Base-by-base conservation (phyloP, 1,140 invertebrate genomes). In the Nephila pilipes region DNA sequence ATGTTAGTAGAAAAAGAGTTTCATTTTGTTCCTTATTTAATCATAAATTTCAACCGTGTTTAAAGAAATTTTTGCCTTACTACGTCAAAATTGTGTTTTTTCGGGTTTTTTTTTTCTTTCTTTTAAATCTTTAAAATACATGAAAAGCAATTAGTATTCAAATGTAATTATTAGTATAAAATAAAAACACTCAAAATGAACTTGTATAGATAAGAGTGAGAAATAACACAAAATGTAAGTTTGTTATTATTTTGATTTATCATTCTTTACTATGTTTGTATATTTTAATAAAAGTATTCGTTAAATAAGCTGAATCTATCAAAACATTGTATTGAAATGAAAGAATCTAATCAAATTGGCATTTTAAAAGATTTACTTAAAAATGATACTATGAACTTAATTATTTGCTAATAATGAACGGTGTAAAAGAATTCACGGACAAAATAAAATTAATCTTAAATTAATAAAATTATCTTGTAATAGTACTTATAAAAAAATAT, bases 151-250 rank as follows among this genome's bases (percentile, higher is more conserved):
- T 75, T 75, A 75, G 29, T 32, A 75, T 75, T 75, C 18, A 36
- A 75, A 75, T 36, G 69, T 29, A 75, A 75, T 75, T 75, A 75
- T 75, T 75, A 32, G 18, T 18, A 75, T 75, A 18, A 36, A 75
- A n/a, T n/a, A 65, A n/a, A 65, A 65, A 18, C 29, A 32, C 2
- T 75, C 29, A 32, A 36, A 75, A 32, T 18, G 5, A 18, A 18
- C 5, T 32, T 36, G 32, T n/a, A n/a, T 75, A 36, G 32, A 18
- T 36, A 18, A 36, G 22, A 6, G 6, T 10, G 46, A 46, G 6
- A 10, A 46, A 10, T 10, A 46, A 46, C 46, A 46, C 46, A 2
- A 65, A 65, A 12, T 25, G 22, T 25, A 65, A 65, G 10, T 25
- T 29, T 65, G 8, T 65, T 2, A 25, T 65, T 29, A 25, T 14